These are phyloP conservation scores for Trichopoda pennipes DNA, from an alignment of 2,888 invertebrate genomes.

Conservation along the genomic window DNA sequence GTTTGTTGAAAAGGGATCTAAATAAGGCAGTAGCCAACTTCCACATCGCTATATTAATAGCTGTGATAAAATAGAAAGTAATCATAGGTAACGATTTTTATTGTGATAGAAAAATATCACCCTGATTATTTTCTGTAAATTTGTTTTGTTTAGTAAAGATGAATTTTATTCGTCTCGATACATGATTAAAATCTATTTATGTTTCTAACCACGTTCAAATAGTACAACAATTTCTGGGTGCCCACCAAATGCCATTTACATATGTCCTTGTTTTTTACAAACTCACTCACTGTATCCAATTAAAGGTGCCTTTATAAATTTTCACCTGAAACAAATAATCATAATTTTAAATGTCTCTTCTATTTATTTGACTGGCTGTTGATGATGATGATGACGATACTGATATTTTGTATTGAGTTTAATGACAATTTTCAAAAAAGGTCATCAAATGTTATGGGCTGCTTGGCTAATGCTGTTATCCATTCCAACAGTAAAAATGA, in stretches of 20 bases:
- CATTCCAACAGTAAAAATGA: constrained; percentile 9
- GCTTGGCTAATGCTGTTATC: constrained; percentile 41
- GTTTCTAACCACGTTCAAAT: neutral
- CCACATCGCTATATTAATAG: neutral
- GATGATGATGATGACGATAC: constrained; percentile 21
- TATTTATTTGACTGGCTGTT: constrained; percentile 46
- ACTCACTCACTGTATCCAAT: constrained; percentile 18
- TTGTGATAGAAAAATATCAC: neutral
- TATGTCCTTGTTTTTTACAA: constrained; percentile 4
- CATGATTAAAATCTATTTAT: no score
- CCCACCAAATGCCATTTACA: neutral
- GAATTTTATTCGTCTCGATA: no score
- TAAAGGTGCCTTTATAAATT: constrained; percentile 46
- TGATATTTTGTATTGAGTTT: constrained; percentile 54
- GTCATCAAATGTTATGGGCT: constrained; percentile 65
- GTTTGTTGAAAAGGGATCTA: no score
- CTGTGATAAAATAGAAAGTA: neutral
- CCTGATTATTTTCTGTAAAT: no score
- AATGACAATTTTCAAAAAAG: constrained; percentile 62
- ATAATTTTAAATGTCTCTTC: constrained; percentile 64
- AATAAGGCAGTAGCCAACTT: no score
- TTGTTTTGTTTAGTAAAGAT: no score
- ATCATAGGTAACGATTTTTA: neutral
- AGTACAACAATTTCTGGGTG: neutral
- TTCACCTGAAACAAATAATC: constrained; percentile 64